Evolutionary conservation across 2,797 vertebrate genomes (phyloP).

Genomic region (Manis pentadactyla): DNA sequence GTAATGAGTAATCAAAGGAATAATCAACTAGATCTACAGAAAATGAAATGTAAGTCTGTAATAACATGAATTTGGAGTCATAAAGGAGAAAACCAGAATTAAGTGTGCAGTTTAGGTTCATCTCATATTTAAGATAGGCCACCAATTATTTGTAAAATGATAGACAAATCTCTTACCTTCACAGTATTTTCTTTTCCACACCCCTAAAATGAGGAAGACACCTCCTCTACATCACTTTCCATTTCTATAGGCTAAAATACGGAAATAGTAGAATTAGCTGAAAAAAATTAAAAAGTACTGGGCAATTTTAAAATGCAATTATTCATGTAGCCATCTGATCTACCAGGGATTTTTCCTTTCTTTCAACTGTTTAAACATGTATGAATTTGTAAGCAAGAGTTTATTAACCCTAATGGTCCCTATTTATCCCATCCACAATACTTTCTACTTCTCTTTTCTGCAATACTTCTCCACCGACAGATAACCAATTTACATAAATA

Average conservation of each 20-base stretch:
- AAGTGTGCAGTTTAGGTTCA: background rate
- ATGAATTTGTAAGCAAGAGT: background rate
- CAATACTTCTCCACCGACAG: background rate
- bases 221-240: background rate
- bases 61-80: background rate
- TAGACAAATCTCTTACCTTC: background rate
- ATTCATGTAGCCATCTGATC: background rate
- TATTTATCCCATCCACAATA: background rate
- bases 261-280: background rate
- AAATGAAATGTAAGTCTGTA: slow-evolving; percentile 10
- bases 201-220: background rate
- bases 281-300: background rate
- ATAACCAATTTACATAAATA: background rate
- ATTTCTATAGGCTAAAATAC: slow-evolving; percentile 8
- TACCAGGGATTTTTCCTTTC: background rate
- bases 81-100: background rate
- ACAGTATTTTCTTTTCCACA: slow-evolving; percentile 21
- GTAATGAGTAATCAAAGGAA: background rate
- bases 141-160: slow-evolving; percentile 18
- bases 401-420: background rate
- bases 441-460: background rate
- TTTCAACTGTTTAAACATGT: background rate
- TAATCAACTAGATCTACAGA: background rate
- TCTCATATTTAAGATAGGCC: background rate
- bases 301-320: background rate